A percentile compares a stretch with the other conserved stretches of the same genome.
These are phyloP conservation scores for Toxostoma redivivum DNA, from an alignment of 2,113 vertebrate genomes.

Conservation along the genomic window DNA sequence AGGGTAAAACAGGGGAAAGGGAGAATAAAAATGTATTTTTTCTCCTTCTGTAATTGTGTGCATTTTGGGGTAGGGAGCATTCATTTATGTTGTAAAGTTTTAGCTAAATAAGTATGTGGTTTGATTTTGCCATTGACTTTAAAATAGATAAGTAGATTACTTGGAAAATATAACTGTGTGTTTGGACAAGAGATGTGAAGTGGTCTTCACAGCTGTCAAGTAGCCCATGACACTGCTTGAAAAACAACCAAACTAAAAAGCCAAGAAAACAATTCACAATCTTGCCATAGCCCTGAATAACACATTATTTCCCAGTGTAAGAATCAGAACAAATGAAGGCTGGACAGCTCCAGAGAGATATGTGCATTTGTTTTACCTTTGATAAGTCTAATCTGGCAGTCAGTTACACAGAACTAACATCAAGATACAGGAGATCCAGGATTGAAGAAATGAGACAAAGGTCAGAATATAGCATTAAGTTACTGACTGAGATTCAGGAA, in stretches of 20 bases:
- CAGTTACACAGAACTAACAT: background rate
- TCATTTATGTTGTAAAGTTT: background rate
- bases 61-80: accelerated
- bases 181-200: background rate
- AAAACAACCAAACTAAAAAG: background rate
- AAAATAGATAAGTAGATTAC: background rate
- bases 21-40: background rate
- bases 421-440: background rate
- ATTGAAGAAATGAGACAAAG: background rate
- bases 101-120: background rate
- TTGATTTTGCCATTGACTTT: background rate
- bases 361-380: background rate
- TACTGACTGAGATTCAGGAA: background rate
- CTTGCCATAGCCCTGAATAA: background rate
- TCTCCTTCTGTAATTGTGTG: background rate
- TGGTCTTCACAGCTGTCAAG: background rate
- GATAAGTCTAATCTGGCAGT: background rate
- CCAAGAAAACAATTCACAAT: background rate
- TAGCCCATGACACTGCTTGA: background rate
- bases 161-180: background rate
- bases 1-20: background rate
- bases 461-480: background rate
- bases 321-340: background rate
- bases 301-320: background rate
- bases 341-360: background rate